Evolutionary conservation across 2,113 vertebrate genomes (phyloP), one percentile per base, ranked within the genome.

Genomic region (Anarrhichthys ocellatus): DNA sequence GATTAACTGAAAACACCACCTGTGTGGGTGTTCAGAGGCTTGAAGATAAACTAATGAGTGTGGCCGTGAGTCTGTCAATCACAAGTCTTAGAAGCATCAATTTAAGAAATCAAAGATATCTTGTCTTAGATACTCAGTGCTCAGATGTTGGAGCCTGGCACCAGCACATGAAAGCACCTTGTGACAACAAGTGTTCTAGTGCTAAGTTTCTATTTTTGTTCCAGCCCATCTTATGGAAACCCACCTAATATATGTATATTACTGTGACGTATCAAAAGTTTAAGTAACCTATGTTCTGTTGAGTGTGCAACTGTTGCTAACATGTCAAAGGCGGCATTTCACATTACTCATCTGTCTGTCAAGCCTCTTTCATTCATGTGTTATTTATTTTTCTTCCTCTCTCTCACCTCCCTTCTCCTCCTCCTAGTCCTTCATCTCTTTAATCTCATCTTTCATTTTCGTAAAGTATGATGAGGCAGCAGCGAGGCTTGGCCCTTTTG

Each of bases 391-490:
- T 32, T 40, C 32, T 38, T n/a, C 17, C 61, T 61, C 48, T 20
- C 20, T 46, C 22, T 63, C 61, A 15, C 36, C 22, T 1, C 20
- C 14, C 7, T 22, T 70, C 24, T 40, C 27, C 9, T 42, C 20
- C 1, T 54, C 32, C 48, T 46, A 59, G 8, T 66, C 29, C 13
- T 69, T 24, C 48, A 42, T 58, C 56, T 76, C 44, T 76, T 77
- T 52, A 73, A 77, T 59, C 68, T 59, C 36, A 32, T 82, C 8
- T 27, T 73, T 54, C 50, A 27, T 48, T 63, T 65, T n/a, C 15
- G 46, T 5, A 64, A 80, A 78, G 13, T 36, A 40, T 80, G 63
- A 91, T 66, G 52, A 86, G 75, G 77, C 66, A 46, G 68, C 82
- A 59, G 79, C 61, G 27, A 61, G 29, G 52, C 68, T 66, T 66